Conservation (phyloP, 2,888 invertebrate species). For the Apomyelois bistriatella region DNA sequence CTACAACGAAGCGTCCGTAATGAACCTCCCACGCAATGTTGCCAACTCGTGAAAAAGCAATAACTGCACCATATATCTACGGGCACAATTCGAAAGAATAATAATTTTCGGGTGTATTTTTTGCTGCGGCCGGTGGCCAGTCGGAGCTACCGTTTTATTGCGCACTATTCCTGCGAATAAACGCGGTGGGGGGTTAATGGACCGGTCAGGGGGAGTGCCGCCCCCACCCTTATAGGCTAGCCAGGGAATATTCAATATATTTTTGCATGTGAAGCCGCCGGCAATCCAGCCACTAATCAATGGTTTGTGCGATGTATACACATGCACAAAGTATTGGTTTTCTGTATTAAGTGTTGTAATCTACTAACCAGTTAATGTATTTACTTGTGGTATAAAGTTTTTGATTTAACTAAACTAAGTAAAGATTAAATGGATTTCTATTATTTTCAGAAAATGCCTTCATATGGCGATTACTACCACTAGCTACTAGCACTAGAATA, state of each 20-base stretch:
- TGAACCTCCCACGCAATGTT: slow-evolving; percentile 11
- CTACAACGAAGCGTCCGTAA: neutral
- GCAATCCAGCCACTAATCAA: slow-evolving; percentile 57
- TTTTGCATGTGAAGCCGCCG: slow-evolving; percentile 47
- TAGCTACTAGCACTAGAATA: too few species aligned
- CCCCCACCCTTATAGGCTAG: slow-evolving; percentile 45
- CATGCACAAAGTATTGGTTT: neutral
- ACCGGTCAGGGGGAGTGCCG: slow-evolving; percentile 37
- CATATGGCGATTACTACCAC: too few species aligned
- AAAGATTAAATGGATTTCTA: too few species aligned
- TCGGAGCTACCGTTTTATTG: slow-evolving; percentile 70
- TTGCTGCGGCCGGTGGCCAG: slow-evolving; percentile 63
- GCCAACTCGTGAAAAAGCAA: slow-evolving; percentile 22
- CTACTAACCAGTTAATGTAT: too few species aligned
- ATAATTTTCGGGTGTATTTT: slow-evolving; percentile 68
- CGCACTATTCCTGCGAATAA: slow-evolving; percentile 75
- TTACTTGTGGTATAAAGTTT: too few species aligned
- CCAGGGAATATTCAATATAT: slow-evolving; percentile 69
- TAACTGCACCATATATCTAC: slow-evolving; percentile 26
- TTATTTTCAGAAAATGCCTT: too few species aligned
- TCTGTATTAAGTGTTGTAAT: neutral
- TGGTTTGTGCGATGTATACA: slow-evolving; percentile 38
- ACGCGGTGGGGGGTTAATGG: slow-evolving; percentile 64
- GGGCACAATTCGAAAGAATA: slow-evolving; percentile 54
- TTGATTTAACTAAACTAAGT: too few species aligned